Conservation (phyloP, 92 coral and sea anemone species). For the Parazoanthus atlanticus region DNA sequence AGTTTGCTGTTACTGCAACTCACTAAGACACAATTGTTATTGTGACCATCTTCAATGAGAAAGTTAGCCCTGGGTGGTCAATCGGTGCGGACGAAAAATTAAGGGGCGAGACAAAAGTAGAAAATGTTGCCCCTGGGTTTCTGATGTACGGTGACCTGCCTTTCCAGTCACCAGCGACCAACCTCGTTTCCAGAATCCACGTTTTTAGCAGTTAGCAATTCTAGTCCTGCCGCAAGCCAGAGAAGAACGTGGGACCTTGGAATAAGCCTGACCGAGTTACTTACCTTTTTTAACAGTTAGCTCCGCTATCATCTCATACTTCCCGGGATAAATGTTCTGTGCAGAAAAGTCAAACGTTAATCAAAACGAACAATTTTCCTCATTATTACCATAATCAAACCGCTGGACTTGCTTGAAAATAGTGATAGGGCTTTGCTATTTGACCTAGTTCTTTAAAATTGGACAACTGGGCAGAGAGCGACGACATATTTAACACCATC, state of each 20-base stretch:
- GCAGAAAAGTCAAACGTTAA: background rate
- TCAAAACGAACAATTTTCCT: background rate
- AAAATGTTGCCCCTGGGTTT: too few species aligned
- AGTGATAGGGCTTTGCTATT: background rate
- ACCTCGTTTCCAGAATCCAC: background rate
- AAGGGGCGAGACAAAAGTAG: too few species aligned
- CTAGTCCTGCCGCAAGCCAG: background rate
- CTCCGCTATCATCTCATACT: background rate
- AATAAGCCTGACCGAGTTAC: background rate
- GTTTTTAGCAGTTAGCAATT: background rate
- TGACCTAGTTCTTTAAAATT: too few species aligned
- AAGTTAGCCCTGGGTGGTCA: too few species aligned
- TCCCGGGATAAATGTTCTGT: background rate
- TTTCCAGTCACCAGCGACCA: too few species aligned
- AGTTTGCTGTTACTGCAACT: too few species aligned
- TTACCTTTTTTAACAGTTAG: slow-evolving; percentile 4
- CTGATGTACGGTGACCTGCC: background rate
- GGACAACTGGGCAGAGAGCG: too few species aligned
- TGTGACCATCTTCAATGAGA: too few species aligned
- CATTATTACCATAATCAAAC: background rate
- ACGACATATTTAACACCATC: too few species aligned
- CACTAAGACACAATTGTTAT: too few species aligned
- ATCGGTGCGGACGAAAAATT: too few species aligned
- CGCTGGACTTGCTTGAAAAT: background rate
- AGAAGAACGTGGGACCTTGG: background rate